These are phyloP conservation scores for Corbicula japonica DNA, from an alignment of 2,888 invertebrate species.

Conservation along the genomic window DNA sequence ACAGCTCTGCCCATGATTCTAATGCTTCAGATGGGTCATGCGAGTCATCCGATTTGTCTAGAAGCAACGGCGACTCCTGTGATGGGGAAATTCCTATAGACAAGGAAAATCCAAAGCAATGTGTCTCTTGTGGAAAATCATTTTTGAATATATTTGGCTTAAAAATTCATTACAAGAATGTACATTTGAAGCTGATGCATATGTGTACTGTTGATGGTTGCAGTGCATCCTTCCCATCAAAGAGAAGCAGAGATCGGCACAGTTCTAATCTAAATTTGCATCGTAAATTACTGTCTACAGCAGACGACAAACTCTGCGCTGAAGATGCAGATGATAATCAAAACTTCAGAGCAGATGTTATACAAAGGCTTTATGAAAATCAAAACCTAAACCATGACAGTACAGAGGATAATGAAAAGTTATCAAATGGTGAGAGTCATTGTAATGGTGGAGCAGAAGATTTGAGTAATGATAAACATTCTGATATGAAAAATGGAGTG, in stretches of 20 bases:
- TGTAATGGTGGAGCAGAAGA: constrained; percentile 51
- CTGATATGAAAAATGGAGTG: constrained; percentile 27
- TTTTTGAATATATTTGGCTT: constrained; percentile 97
- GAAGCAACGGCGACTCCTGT: constrained; percentile 60
- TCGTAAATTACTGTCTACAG: constrained; percentile 91
- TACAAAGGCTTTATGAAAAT: constrained; percentile 62
- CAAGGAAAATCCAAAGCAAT: constrained; percentile 95
- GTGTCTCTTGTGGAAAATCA: constrained; percentile 96
- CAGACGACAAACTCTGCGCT: constrained; percentile 61
- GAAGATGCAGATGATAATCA: constrained; percentile 64
- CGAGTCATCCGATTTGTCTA: constrained; percentile 67
- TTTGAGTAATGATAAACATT: constrained; percentile 27
- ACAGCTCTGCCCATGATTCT: constrained; percentile 44
- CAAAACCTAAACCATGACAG: too few relatives aligned
- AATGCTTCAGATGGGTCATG: constrained; percentile 51
- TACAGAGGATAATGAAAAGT: constrained; percentile 25
- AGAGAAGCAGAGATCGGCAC: constrained; percentile 96
- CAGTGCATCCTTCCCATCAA: constrained; percentile 97
- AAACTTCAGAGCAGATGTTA: constrained; percentile 65
- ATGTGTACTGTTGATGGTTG: constrained; percentile 98
- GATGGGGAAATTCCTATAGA: constrained; percentile 93
- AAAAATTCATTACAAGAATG: constrained; percentile 98
- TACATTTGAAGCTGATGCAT: constrained; percentile 97
- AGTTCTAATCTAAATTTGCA: constrained; percentile 96
- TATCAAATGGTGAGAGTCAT: constrained; percentile 48